Conservation (phyloP, 1,140 invertebrate species). For the Drosophila sp. region DNA sequence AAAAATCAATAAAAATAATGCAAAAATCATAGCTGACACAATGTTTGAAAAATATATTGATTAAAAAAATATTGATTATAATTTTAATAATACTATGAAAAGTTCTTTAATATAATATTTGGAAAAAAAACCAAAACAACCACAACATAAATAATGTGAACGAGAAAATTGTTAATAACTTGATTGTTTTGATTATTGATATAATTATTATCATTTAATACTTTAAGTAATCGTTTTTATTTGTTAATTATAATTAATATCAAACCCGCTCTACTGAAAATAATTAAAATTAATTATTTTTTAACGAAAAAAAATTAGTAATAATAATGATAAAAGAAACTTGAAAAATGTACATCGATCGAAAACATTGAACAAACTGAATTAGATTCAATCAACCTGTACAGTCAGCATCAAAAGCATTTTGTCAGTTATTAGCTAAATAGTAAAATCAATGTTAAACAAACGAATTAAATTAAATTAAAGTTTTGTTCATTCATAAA, state of each 20-base stretch:
- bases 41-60: constrained; percentile 71
- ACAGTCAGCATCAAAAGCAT: constrained; percentile 85
- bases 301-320: constrained; percentile 26
- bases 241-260: constrained; percentile 71
- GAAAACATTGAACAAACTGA: constrained; percentile 48
- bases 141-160: constrained; percentile 52
- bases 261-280: constrained; percentile 52
- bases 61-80: constrained; percentile 29
- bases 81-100: constrained; percentile 35
- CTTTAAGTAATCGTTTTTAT: constrained; percentile 74
- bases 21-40: constrained; percentile 84
- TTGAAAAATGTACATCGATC: constrained; percentile 47
- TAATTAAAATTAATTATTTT: constrained; percentile 43
- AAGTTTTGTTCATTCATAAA: constrained; percentile 76
- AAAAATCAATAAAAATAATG: constrained; percentile 51
- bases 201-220: constrained; percentile 64
- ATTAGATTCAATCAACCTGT: constrained; percentile 69
- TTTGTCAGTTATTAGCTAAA: constrained; percentile 85
- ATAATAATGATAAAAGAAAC: constrained; percentile 26
- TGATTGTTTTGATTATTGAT: constrained; percentile 71
- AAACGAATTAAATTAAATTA: constrained; percentile 45
- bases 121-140: constrained; percentile 37
- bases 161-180: constrained; percentile 74
- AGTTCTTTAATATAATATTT: constrained; percentile 43
- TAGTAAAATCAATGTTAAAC: constrained; percentile 33